These are phyloP conservation scores for Phrynocephalus vlangalii DNA, from an alignment of 2,797 vertebrate genomes.

Conservation along the genomic window DNA sequence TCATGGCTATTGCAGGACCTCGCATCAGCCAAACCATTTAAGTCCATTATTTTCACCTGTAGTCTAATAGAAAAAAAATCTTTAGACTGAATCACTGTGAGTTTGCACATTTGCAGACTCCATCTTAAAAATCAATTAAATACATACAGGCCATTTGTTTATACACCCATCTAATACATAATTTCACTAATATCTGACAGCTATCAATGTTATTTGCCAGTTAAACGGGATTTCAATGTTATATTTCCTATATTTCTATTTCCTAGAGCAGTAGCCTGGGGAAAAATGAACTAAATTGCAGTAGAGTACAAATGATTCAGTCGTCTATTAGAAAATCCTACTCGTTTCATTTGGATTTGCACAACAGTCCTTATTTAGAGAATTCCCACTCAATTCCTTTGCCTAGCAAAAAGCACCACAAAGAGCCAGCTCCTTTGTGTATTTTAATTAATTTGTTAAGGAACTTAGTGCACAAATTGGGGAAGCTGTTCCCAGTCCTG, in stretches of 20 bases:
- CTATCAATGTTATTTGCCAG: background rate
- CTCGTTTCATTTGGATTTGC: background rate
- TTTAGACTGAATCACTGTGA: too few relatives aligned
- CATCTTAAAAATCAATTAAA: too few relatives aligned
- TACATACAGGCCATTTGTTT: too few relatives aligned
- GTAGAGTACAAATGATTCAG: background rate
- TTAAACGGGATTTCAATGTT: background rate
- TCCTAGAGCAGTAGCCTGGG: background rate
- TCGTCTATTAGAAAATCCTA: background rate
- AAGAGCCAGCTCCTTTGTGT: background rate
- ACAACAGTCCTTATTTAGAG: background rate
- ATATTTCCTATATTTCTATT: background rate
- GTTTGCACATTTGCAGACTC: too few relatives aligned
- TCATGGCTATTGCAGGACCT: too few relatives aligned
- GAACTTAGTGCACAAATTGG: background rate
- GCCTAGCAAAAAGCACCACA: background rate
- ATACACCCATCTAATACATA: too few relatives aligned
- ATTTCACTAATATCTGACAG: too few relatives aligned
- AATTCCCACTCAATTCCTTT: background rate
- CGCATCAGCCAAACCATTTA: too few relatives aligned
- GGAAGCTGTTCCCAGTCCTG: background rate
- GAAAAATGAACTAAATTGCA: background rate
- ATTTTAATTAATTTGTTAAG: too few relatives aligned
- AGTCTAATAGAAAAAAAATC: too few relatives aligned
- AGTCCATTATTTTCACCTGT: too few relatives aligned